Evolutionary conservation across 2,888 invertebrate species (phyloP).

Genomic region (Sialis lutaria): DNA sequence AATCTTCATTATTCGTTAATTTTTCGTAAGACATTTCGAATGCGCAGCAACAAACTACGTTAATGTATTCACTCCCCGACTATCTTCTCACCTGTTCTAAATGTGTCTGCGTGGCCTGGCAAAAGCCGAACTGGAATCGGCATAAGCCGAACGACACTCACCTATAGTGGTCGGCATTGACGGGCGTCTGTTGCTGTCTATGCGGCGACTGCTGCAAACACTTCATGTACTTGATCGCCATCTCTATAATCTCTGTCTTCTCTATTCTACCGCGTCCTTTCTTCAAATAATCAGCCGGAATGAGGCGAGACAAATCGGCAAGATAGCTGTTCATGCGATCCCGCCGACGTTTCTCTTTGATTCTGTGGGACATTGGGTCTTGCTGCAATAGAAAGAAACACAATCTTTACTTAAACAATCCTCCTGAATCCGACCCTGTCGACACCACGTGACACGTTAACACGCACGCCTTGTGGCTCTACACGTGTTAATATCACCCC

Average conservation of each 20-base stretch:
- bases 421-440: too few species aligned
- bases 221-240: conserved; percentile 91
- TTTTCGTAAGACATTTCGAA: too few species aligned
- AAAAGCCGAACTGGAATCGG: too few species aligned
- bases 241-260: conserved; percentile 95
- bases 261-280: conserved; percentile 92
- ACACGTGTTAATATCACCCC: too few species aligned
- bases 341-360: conserved; percentile 86
- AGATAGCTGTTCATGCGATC: conserved; percentile 97
- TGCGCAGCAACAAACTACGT: too few species aligned
- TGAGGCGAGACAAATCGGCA: conserved; percentile 81
- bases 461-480: too few species aligned
- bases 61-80: too few species aligned
- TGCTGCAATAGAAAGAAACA: conserved; percentile 34
- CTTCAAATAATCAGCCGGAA: conserved; percentile 83
- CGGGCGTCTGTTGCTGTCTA: conserved; percentile 12
- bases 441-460: too few species aligned
- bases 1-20: too few species aligned
- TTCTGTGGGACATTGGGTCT: conserved; percentile 93
- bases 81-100: too few species aligned
- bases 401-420: too few species aligned
- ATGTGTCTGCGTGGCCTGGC: too few species aligned
- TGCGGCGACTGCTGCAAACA: conserved; percentile 55
- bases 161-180: conserved; percentile 22
- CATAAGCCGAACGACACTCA: conserved; percentile 5